These are phyloP conservation scores for Campoplex capitator DNA, from an alignment of 2,888 invertebrate genomes.

Conservation along the genomic window DNA sequence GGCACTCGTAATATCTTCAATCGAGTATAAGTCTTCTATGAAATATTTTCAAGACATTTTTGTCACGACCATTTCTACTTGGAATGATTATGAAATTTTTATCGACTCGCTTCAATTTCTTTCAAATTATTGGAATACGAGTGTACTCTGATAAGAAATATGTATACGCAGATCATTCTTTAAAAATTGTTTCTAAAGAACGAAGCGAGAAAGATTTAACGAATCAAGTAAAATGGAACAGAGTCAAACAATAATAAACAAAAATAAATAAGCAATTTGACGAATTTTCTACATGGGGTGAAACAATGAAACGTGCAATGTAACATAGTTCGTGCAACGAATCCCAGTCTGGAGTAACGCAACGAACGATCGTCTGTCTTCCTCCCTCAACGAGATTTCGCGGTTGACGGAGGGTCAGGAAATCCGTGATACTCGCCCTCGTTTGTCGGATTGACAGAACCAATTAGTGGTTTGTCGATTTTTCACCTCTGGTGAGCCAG, in stretches of 20 bases:
- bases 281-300: neutral
- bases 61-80: too few species aligned
- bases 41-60: too few species aligned
- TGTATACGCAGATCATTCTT: neutral
- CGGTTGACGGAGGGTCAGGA: conserved; percentile 51
- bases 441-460: conserved; percentile 74
- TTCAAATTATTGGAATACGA: neutral
- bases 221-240: neutral
- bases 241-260: neutral
- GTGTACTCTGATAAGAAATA: neutral
- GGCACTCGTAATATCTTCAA: too few species aligned
- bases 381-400: conserved; percentile 32
- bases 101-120: neutral
- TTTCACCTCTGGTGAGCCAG: conserved; percentile 69
- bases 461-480: conserved; percentile 78
- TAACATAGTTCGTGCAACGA: conserved; percentile 68
- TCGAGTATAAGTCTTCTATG: too few species aligned
- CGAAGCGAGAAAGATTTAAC: neutral
- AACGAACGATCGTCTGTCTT: conserved; percentile 45
- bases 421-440: conserved; percentile 49
- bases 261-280: neutral
- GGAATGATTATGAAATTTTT: neutral
- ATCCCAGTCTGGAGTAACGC: conserved; percentile 55
- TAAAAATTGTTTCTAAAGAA: neutral
- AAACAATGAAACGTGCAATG: conserved; percentile 68